A percentile compares a stretch with the other conserved stretches of the same genome.
Conservation (phyloP, 2,113 vertebrate species). For the Benitochromis conjunctus region DNA sequence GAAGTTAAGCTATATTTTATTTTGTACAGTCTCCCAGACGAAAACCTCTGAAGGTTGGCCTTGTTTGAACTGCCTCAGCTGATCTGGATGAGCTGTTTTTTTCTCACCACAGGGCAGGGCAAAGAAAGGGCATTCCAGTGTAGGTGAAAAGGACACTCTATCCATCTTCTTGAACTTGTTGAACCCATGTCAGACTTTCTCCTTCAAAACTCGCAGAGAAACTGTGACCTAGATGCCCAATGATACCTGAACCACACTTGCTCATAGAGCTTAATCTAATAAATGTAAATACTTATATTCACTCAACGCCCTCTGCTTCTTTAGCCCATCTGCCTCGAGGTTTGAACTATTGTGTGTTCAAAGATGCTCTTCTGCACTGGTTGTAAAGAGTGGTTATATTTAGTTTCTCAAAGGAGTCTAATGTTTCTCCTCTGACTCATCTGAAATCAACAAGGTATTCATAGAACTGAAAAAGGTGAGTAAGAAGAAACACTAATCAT, state of each 20-base stretch:
- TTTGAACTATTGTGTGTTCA: not conserved
- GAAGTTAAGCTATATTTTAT: conserved; percentile 3
- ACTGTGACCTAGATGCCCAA: not conserved
- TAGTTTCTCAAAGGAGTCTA: no score
- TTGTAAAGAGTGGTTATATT: no score
- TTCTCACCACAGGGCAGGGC: not conserved
- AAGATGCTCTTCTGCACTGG: not conserved
- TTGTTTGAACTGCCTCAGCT: not conserved
- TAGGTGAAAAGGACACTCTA: not conserved
- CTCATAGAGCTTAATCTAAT: not conserved
- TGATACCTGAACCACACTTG: not conserved
- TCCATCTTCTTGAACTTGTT: not conserved
- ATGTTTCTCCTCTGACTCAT: not conserved
- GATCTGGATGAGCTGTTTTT: not conserved
- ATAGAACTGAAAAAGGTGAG: not conserved
- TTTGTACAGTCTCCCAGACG: not conserved
- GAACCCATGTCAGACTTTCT: not conserved
- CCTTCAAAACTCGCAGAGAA: not conserved
- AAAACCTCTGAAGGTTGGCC: not conserved
- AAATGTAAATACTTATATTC: not conserved
- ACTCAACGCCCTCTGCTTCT: no score
- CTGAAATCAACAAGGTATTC: not conserved
- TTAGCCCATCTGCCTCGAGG: not conserved
- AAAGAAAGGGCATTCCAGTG: not conserved
- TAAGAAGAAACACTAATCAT: not conserved